A percentile compares a stretch with the other conserved stretches of the same genome.
These are phyloP conservation scores for Tetraneura akinire DNA, from an alignment of 1,140 invertebrate species.

Conservation along the genomic window DNA sequence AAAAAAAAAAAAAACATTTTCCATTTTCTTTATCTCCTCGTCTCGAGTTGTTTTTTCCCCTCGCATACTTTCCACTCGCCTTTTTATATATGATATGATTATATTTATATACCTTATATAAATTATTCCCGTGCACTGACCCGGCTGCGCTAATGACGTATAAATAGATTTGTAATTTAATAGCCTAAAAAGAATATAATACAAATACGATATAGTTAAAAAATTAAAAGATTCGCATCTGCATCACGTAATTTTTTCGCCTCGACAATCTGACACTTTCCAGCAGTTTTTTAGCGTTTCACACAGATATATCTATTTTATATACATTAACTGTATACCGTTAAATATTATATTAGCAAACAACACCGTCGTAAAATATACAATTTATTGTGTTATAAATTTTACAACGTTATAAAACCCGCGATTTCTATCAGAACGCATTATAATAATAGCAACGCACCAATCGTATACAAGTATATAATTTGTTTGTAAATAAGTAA, in stretches of 20 bases:
- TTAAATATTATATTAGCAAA: too few species aligned
- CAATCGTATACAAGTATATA: too few species aligned
- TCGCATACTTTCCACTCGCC: background rate
- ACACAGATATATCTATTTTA: too few species aligned
- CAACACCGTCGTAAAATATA: background rate
- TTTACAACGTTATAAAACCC: too few species aligned
- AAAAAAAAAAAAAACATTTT: slow-evolving; percentile 4
- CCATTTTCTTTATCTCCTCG: background rate
- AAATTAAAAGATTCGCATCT: slow-evolving; percentile 17
- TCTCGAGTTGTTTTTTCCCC: background rate
- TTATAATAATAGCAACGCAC: too few species aligned
- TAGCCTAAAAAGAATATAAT: background rate
- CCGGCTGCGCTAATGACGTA: slow-evolving; percentile 15
- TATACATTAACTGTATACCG: too few species aligned
- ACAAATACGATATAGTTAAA: background rate
- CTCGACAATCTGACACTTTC: slow-evolving; percentile 16
- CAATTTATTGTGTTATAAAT: too few species aligned
- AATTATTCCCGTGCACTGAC: background rate
- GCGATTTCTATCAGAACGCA: too few species aligned
- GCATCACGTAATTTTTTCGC: background rate
- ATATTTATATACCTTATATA: background rate
- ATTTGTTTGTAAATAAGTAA: too few species aligned
- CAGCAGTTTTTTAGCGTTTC: background rate
- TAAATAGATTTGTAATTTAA: slow-evolving; percentile 12
- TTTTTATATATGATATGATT: background rate